A percentile compares a stretch with the other conserved stretches of the same genome.
Evolutionary conservation across 1,140 invertebrate genomes (phyloP).

Genomic region (Zaprionus nigranus): DNA sequence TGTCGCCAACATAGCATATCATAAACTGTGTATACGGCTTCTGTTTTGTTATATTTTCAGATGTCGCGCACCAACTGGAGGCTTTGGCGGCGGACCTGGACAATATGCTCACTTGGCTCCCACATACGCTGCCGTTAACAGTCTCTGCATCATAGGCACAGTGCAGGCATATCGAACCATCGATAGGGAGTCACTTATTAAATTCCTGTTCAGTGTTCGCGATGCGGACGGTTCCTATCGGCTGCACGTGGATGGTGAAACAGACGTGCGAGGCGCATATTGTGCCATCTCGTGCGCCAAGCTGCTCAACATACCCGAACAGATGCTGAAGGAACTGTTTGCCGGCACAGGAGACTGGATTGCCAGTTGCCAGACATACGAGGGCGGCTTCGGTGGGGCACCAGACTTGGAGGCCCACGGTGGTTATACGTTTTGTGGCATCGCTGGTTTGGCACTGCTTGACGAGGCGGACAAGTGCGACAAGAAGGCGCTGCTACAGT

Average conservation of each 20-base stretch:
- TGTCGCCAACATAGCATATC: background rate
- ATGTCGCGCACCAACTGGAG: constrained; percentile 93
- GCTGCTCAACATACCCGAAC: constrained; percentile 90
- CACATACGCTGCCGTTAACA: constrained; percentile 98
- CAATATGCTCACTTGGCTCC: constrained; percentile 97
- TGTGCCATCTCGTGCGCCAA: constrained; percentile 96
- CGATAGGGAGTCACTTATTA: constrained; percentile 90
- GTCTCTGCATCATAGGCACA: constrained; percentile 94
- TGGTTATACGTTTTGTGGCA: constrained; percentile 98
- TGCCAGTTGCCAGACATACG: constrained; percentile 97
- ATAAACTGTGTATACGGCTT: background rate
- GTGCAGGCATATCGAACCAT: constrained; percentile 94
- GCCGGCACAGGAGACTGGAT: constrained; percentile 96
- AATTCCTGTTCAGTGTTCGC: constrained; percentile 92
- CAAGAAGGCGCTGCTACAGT: constrained; percentile 91
- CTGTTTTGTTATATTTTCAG: constrained; percentile 76
- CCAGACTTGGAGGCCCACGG: constrained; percentile 99
- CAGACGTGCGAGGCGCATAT: constrained; percentile 97
- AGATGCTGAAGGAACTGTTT: constrained; percentile 90
- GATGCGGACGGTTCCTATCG: constrained; percentile 95
- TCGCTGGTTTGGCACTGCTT: constrained; percentile 94
- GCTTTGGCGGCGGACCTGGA: constrained; percentile 97
- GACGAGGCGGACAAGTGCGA: constrained; percentile 92
- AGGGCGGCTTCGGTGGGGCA: constrained; percentile 97
- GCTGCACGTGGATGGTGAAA: constrained; percentile 97